Conservation (phyloP, 2,797 vertebrate species). For the Fistularia commersonii region DNA sequence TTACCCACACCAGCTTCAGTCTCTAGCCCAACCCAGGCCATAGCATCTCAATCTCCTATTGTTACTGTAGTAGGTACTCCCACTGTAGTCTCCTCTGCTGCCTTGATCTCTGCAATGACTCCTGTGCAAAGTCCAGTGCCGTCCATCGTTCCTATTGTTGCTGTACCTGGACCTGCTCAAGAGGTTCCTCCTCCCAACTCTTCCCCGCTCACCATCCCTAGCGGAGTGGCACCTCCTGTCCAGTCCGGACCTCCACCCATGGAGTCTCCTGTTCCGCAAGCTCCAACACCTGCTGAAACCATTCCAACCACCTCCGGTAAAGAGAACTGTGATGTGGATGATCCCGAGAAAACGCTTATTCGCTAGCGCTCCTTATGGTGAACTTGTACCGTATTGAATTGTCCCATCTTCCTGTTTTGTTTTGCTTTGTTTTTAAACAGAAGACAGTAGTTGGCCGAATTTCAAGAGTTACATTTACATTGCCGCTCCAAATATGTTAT, state of each 20-base stretch:
- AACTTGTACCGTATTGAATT: too few species aligned
- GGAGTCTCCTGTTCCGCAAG: slow-evolving; percentile 41
- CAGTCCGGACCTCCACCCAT: slow-evolving; percentile 43
- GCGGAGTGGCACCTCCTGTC: slow-evolving; percentile 18
- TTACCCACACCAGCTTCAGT: slow-evolving; percentile 35
- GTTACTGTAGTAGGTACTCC: slow-evolving; percentile 41
- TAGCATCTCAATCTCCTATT: slow-evolving; percentile 44
- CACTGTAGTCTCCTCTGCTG: slow-evolving; percentile 44
- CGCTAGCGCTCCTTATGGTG: too few species aligned
- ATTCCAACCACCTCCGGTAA: slow-evolving; percentile 65
- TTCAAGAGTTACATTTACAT: too few species aligned
- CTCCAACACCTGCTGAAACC: slow-evolving; percentile 38
- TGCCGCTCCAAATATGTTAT: not conserved
- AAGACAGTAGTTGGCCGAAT: too few species aligned
- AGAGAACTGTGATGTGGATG: not conserved
- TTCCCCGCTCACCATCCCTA: slow-evolving; percentile 42
- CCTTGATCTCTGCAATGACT: slow-evolving; percentile 49
- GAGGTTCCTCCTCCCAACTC: slow-evolving; percentile 42
- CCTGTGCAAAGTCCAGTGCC: slow-evolving; percentile 54
- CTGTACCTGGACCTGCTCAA: slow-evolving; percentile 47
- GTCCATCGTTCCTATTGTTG: slow-evolving; percentile 54
- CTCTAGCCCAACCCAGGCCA: slow-evolving; percentile 37
- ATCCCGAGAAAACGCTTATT: too few species aligned
- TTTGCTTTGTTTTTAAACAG: too few species aligned
- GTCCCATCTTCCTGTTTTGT: too few species aligned